phyloP scores from a whole-genome alignment of 2,888 invertebrate species.

The Fragum whitleyi region DNA sequence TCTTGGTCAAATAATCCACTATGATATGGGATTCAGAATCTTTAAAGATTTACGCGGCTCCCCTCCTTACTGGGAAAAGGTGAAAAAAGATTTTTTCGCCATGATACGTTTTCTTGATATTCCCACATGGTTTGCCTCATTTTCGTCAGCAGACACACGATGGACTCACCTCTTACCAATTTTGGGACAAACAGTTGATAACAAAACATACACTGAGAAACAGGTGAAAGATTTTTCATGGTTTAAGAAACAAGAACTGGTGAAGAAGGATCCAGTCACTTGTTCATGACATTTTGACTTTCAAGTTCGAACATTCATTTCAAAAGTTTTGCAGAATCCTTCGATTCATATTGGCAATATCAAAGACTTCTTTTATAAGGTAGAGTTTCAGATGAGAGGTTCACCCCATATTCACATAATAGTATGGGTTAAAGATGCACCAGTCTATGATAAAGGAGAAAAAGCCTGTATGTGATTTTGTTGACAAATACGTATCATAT shows the following conservation, averaged over 20 bases:
- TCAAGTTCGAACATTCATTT: conserved; percentile 45
- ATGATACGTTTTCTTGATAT: conserved; percentile 50
- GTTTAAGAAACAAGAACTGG: conserved; percentile 45
- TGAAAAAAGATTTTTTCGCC: conserved; percentile 56
- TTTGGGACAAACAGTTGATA: conserved; percentile 27
- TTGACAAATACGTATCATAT: too few relatives aligned
- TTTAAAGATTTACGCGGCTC: conserved; percentile 44
- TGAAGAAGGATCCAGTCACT: too few relatives aligned
- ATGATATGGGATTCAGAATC: conserved; percentile 48
- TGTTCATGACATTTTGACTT: conserved; percentile 61
- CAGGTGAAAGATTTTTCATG: conserved; percentile 16
- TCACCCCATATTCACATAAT: conserved; percentile 58
- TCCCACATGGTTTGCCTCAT: conserved; percentile 51
- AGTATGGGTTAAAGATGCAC: conserved; percentile 51
- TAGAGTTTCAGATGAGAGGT: too few relatives aligned
- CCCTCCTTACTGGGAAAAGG: conserved; percentile 52
- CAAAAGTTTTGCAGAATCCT: conserved; percentile 16
- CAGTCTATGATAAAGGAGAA: too few relatives aligned
- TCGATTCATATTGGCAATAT: conserved; percentile 58
- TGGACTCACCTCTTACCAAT: conserved; percentile 3
- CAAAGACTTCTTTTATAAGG: conserved; percentile 56
- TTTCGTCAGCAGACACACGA: conserved; percentile 59
- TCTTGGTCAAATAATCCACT: conserved; percentile 7
- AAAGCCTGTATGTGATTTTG: too few relatives aligned
- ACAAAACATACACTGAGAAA: conserved; percentile 10